Evolutionary conservation across 2,888 invertebrate genomes (phyloP).

Genomic region (Nebria salina): DNA sequence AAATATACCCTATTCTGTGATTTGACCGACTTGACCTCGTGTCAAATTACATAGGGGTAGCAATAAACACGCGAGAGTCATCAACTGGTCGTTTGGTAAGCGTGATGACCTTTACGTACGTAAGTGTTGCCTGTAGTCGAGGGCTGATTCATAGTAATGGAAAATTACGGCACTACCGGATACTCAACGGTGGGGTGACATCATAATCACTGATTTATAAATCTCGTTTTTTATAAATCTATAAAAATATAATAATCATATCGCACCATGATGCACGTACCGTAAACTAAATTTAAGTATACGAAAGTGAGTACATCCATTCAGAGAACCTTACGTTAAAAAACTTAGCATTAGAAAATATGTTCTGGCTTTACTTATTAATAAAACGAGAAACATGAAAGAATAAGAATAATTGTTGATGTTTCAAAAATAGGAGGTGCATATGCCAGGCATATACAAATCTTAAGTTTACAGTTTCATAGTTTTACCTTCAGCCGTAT

Average conservation of each 20-base stretch:
- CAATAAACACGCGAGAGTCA: conserved; percentile 21
- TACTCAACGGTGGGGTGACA: background rate
- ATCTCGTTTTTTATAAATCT: background rate
- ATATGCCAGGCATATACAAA: too few relatives aligned
- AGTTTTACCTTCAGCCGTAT: too few relatives aligned
- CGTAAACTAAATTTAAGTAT: too few relatives aligned
- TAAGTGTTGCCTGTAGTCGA: background rate
- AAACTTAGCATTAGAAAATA: too few relatives aligned
- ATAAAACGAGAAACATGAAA: too few relatives aligned
- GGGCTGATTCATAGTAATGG: background rate
- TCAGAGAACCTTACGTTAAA: too few relatives aligned
- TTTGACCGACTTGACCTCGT: conserved; percentile 27
- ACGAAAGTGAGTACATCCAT: too few relatives aligned
- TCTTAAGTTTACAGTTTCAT: too few relatives aligned
- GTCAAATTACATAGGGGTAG: conserved; percentile 21
- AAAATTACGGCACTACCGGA: background rate
- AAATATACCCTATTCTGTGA: background rate
- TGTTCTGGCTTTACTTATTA: too few relatives aligned
- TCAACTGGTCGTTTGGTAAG: conserved; percentile 16
- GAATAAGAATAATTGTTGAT: too few relatives aligned
- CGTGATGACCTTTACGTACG: conserved; percentile 17
- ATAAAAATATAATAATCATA: background rate
- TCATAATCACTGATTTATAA: background rate
- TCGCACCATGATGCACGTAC: too few relatives aligned
- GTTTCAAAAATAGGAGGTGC: too few relatives aligned